phyloP scores from a whole-genome alignment of 2,113 vertebrate species.

The Grus americana region DNA sequence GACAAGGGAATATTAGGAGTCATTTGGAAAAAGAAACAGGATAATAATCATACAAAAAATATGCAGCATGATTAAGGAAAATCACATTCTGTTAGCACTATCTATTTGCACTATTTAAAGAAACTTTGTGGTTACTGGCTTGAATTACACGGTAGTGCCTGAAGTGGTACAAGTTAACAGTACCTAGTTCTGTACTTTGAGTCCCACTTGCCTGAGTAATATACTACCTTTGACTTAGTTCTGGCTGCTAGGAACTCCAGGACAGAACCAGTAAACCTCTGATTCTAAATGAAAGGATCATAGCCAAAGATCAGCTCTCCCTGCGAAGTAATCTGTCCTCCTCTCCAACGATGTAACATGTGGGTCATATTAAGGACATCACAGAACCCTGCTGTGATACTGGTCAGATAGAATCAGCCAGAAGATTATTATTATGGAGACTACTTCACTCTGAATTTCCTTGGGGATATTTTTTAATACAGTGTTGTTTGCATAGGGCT shows the following conservation, averaged over 20 bases:
- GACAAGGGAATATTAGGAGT: not conserved
- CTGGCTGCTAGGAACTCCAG: not conserved
- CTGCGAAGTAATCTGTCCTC: not conserved
- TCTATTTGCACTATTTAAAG: not conserved
- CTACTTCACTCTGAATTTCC: constrained; percentile 47
- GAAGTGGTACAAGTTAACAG: not conserved
- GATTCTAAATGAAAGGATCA: not conserved
- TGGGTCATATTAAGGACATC: constrained; percentile 49
- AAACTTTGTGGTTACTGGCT: not conserved
- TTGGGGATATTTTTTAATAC: constrained; percentile 53
- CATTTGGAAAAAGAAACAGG: not conserved
- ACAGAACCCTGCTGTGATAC: constrained; percentile 17
- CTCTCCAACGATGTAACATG: not conserved
- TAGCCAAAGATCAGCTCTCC: not conserved
- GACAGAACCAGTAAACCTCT: not conserved
- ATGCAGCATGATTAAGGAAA: not conserved
- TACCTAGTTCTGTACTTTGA: not conserved
- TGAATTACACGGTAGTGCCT: not conserved
- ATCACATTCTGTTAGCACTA: not conserved
- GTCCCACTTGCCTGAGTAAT: not conserved
- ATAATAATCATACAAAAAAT: not conserved
- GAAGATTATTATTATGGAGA: constrained; percentile 47
- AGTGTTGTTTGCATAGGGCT: constrained; percentile 31
- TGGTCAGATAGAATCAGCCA: constrained; percentile 34
- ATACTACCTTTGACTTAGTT: not conserved